Evolutionary conservation across 2,113 vertebrate species (phyloP).

Genomic region (Stercorarius parasiticus): DNA sequence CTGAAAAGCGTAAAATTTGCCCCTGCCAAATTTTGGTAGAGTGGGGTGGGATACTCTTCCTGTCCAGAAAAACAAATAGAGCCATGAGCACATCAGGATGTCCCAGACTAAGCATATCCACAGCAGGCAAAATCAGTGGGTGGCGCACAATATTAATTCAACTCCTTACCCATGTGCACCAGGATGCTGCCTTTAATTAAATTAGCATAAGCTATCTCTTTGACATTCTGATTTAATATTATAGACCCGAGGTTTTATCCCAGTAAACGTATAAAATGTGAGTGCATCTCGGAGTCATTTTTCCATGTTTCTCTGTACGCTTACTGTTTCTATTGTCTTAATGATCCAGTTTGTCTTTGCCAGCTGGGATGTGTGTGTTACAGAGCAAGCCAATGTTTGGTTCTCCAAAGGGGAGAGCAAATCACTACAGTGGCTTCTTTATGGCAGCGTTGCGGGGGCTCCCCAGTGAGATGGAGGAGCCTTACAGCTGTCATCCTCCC

Average conservation of each 20-base stretch:
- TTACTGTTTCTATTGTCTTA: not conserved
- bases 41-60: not conserved
- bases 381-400: not conserved
- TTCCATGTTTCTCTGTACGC: not conserved
- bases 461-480: not conserved
- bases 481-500: not conserved
- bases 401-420: not conserved
- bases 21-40: not conserved
- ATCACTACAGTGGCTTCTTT: not conserved
- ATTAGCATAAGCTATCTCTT: slow-evolving; percentile 57
- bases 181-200: slow-evolving; percentile 57
- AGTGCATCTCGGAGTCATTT: not conserved
- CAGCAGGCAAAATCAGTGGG: slow-evolving; percentile 4
- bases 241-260: not conserved
- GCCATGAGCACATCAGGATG: not conserved
- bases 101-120: not conserved
- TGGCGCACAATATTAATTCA: not conserved
- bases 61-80: not conserved
- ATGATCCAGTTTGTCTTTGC: slow-evolving; percentile 8
- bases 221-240: slow-evolving; percentile 31
- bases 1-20: not conserved
- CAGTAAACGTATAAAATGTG: not conserved
- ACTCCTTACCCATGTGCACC: not conserved
- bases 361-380: not conserved
- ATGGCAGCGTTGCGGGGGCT: not conserved